Evolutionary conservation across 2,797 vertebrate genomes (phyloP).

Genomic region (Ispidina picta): DNA sequence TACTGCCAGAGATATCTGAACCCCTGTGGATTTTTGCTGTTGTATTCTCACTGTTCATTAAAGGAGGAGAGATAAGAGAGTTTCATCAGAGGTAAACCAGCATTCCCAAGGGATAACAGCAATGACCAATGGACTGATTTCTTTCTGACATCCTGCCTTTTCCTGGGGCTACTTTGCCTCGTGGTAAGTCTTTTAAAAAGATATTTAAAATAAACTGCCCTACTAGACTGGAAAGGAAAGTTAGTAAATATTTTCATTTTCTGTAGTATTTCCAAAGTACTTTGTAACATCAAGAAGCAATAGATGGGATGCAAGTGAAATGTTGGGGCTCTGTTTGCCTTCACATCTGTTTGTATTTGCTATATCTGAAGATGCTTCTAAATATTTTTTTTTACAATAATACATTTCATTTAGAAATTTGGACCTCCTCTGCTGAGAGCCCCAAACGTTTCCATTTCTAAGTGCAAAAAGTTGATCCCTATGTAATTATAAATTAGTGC

Average conservation of each 20-base stretch:
- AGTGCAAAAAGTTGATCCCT: conserved; percentile 54
- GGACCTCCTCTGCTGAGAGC: conserved; percentile 40
- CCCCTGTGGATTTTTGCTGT: background rate
- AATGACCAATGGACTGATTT: background rate
- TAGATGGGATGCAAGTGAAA: conserved; percentile 12
- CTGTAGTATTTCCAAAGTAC: conserved; percentile 65
- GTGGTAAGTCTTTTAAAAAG: conserved; percentile 36
- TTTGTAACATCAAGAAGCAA: conserved; percentile 51
- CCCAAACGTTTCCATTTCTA: conserved; percentile 70
- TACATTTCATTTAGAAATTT: conserved; percentile 65
- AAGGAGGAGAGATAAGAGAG: background rate
- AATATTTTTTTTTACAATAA: conserved; percentile 65
- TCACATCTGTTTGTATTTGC: conserved; percentile 55
- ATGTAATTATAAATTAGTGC: conserved; percentile 57
- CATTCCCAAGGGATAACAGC: background rate
- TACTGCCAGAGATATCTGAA: background rate
- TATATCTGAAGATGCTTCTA: conserved; percentile 66
- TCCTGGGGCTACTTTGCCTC: conserved; percentile 35
- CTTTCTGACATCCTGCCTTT: background rate
- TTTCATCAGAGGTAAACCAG: background rate
- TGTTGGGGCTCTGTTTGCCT: conserved; percentile 20
- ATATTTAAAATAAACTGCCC: conserved; percentile 45
- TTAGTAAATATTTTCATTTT: conserved; percentile 69
- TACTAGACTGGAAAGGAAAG: conserved; percentile 57
- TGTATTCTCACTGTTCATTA: background rate